Conservation (phyloP, 2,888 invertebrate species). For the Nephrotoma appendiculata region DNA sequence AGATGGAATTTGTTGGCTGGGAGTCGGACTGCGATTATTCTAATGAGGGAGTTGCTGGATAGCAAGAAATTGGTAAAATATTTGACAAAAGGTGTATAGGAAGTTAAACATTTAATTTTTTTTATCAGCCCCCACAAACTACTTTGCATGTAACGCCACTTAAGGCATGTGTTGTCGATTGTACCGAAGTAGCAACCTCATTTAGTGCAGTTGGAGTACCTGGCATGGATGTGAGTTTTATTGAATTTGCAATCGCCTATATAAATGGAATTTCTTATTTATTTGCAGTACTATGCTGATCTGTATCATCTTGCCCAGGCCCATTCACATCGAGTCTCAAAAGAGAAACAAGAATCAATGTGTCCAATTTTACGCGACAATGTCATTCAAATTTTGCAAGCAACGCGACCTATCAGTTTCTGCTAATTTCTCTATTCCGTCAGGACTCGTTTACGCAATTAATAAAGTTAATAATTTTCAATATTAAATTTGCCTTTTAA, state of each 20-base stretch:
- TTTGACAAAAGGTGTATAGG: no score
- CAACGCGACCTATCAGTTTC: conserved; percentile 30
- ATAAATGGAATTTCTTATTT: conserved; percentile 4
- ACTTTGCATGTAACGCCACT: conserved; percentile 48
- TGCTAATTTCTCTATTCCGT: conserved; percentile 18
- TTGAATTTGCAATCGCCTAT: conserved; percentile 10
- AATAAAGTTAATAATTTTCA: no score
- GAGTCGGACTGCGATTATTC: conserved; percentile 27
- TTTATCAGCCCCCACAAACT: conserved; percentile 26
- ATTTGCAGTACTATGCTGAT: conserved; percentile 55
- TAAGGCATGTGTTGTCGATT: conserved; percentile 50
- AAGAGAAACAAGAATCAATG: conserved; percentile 25
- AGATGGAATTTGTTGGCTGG: conserved; percentile 48
- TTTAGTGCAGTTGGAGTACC: conserved; percentile 38
- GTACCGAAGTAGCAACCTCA: conserved; percentile 60
- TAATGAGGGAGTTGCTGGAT: conserved; percentile 28
- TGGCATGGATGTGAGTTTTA: conserved; percentile 21
- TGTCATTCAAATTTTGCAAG: conserved; percentile 25
- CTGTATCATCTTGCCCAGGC: conserved; percentile 52
- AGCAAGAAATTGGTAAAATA: conserved; percentile 26
- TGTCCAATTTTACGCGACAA: conserved; percentile 28
- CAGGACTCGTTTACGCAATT: no score
- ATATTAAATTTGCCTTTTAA: no score
- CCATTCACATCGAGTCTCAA: conserved; percentile 31
- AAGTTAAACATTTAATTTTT: no score